A percentile compares a stretch with the other conserved stretches of the same genome.
Conservation (phyloP, 2,113 vertebrate genomes). For the Menidia beryllina region DNA sequence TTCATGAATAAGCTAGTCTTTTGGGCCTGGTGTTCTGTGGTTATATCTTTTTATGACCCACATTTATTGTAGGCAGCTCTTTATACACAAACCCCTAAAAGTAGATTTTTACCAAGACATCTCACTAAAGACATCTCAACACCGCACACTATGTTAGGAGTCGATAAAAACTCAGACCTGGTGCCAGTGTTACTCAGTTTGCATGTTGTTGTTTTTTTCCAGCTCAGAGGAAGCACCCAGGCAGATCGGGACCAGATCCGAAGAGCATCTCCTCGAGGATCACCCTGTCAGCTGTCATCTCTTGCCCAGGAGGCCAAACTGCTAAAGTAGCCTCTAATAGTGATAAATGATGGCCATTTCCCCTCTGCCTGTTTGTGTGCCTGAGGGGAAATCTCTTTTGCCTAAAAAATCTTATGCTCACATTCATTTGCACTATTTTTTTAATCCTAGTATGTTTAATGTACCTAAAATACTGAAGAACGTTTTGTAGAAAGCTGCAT, state of each 20-base stretch:
- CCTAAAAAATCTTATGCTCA: slow-evolving; percentile 16
- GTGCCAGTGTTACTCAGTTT: slow-evolving; percentile 14
- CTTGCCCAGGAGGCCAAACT: slow-evolving; percentile 40
- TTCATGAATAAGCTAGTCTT: background rate
- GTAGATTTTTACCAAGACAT: background rate
- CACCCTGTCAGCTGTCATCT: slow-evolving; percentile 27
- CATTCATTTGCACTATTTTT: background rate
- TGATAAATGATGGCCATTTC: background rate
- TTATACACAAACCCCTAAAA: background rate
- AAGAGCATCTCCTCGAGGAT: slow-evolving; percentile 23
- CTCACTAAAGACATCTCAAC: slow-evolving; percentile 24
- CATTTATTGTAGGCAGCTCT: background rate
- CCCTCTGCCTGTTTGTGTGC: slow-evolving; percentile 3
- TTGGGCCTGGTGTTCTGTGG: too few species aligned
- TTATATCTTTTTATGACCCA: slow-evolving; percentile 3
- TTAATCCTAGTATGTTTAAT: too few species aligned
- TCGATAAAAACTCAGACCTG: slow-evolving; percentile 44
- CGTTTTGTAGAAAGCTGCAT: too few species aligned
- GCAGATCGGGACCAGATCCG: slow-evolving; percentile 44
- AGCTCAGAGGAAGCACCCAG: background rate
- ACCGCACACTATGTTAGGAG: slow-evolving; percentile 8
- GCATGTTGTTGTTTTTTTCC: slow-evolving; percentile 43
- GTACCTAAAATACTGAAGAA: too few species aligned
- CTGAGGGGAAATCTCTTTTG: background rate
- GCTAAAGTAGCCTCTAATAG: slow-evolving; percentile 47